A percentile compares a stretch with the other conserved stretches of the same genome.
phyloP scores from a whole-genome alignment of 2,797 vertebrate genomes.

The Arnoldichthys spilopterus region DNA sequence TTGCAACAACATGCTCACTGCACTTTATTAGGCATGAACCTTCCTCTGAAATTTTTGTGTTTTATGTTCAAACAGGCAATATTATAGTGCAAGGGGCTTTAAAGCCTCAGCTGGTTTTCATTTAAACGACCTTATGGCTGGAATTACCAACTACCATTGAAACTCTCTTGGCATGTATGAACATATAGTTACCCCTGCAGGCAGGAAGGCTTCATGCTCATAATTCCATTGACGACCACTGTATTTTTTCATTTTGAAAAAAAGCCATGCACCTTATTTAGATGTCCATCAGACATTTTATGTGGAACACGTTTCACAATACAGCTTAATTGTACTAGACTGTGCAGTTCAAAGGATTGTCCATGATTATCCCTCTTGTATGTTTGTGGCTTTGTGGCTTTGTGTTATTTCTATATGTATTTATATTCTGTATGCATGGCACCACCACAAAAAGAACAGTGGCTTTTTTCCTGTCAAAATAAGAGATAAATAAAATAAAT shows the following conservation, averaged over 20 bases:
- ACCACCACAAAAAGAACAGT: not conserved
- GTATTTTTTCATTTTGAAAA: not conserved
- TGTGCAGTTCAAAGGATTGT: not conserved
- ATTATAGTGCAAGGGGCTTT: not conserved
- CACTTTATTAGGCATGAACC: not conserved
- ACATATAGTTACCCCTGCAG: not conserved
- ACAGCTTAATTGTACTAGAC: too few species aligned
- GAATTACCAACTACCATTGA: not conserved
- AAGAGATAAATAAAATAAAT: not conserved
- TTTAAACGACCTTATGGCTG: not conserved
- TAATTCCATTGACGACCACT: not conserved
- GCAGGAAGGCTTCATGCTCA: not conserved
- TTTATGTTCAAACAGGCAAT: not conserved
- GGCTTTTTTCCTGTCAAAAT: not conserved
- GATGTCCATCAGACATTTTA: not conserved
- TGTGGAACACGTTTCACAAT: not conserved
- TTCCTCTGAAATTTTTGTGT: not conserved
- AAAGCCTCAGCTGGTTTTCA: not conserved
- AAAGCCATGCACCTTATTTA: not conserved
- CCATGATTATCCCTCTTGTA: not conserved
- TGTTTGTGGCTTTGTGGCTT: conserved; percentile 8
- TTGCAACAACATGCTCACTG: not conserved
- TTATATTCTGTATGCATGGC: not conserved
- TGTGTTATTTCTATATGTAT: not conserved
- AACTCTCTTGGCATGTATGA: not conserved